Evolutionary conservation across 2,113 vertebrate species (phyloP).

Genomic region (Craseonycteris thonglongyai): DNA sequence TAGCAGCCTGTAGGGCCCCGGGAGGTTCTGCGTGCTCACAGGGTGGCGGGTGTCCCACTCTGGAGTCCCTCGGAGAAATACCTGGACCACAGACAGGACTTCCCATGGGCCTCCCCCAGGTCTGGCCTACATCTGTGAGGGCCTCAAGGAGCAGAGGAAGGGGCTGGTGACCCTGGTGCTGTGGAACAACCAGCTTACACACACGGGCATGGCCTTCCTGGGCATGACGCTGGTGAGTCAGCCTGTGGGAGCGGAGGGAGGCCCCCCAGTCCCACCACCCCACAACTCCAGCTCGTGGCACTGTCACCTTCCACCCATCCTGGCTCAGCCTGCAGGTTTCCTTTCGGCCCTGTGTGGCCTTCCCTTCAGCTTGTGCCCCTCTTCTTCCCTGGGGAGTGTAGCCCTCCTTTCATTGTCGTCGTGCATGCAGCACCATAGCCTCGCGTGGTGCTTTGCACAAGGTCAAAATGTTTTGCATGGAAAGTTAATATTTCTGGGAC

Average conservation of each 20-base stretch:
- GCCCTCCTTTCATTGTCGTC: no score
- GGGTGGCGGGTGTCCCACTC: fast-evolving
- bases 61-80: fast-evolving
- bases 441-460: not conserved
- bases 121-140: slow-evolving; percentile 92
- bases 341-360: no score
- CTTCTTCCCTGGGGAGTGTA: not conserved
- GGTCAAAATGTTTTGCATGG: not conserved
- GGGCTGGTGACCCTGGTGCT: slow-evolving; percentile 92
- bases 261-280: fast-evolving
- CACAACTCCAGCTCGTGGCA: fast-evolving
- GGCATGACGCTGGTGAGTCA: slow-evolving; percentile 89
- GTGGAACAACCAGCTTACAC: slow-evolving; percentile 98
- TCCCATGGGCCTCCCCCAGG: slow-evolving; percentile 72
- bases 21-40: fast-evolving
- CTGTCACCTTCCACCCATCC: fast-evolving
- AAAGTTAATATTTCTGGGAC: not conserved
- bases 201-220: slow-evolving; percentile 94
- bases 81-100: fast-evolving
- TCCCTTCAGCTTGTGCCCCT: not conserved
- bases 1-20: fast-evolving
- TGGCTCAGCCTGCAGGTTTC: not conserved
- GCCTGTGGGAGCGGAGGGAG: no score
- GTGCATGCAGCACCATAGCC: no score
- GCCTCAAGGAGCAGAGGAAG: slow-evolving; percentile 93